Conservation (phyloP, 2,888 invertebrate species). For the Didymodactylos carnosus region DNA sequence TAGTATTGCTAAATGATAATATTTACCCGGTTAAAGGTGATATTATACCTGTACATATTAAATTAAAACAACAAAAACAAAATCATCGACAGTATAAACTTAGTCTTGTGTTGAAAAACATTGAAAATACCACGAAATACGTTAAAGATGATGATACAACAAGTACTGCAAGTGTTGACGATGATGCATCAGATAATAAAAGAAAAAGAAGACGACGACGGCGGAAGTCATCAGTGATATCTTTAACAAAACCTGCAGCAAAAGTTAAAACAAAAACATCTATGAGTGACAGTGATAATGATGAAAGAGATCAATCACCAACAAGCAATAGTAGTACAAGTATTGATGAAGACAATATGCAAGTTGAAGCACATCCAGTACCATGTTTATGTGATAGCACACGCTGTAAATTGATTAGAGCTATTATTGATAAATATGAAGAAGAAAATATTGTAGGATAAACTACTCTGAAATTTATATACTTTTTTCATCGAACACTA, state of each 20-base stretch:
- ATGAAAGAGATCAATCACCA: no score
- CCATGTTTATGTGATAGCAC: constrained; percentile 24
- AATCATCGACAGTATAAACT: background rate
- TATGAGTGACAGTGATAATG: background rate
- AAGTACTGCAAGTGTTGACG: background rate
- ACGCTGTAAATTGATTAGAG: constrained; percentile 22
- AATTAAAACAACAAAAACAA: background rate
- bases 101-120: background rate
- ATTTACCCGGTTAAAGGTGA: constrained; percentile 44
- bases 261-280: background rate
- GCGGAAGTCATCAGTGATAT: background rate
- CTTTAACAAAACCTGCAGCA: background rate
- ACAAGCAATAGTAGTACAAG: no score
- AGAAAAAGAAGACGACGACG: constrained; percentile 1
- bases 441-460: constrained; percentile 1
- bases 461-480: background rate
- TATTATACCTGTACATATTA: constrained; percentile 15
- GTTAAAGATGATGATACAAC: background rate
- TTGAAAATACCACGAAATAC: no score
- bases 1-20: constrained; percentile 59
- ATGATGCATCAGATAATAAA: background rate
- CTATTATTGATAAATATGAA: constrained; percentile 24
- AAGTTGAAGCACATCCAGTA: constrained; percentile 20
- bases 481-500: no score
- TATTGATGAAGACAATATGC: constrained; percentile 17